A percentile compares a stretch with the other conserved stretches of the same genome.
phyloP scores from a whole-genome alignment of 2,797 vertebrate species.

The Pangasius sanitwongsei region DNA sequence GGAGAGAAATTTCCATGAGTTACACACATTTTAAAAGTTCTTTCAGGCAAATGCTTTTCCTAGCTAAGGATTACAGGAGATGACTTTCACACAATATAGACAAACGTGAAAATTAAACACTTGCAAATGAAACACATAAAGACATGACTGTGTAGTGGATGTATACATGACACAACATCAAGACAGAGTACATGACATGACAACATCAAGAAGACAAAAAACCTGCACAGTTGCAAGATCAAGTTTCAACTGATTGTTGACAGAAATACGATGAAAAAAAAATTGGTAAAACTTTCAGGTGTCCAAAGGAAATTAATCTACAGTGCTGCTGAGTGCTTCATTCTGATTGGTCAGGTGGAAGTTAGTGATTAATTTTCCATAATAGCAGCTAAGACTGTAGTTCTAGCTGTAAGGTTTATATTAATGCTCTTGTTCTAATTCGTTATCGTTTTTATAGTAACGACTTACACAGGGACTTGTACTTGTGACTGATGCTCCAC shows the following conservation, averaged over 20 bases:
- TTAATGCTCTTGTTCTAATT: not conserved
- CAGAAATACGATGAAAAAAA: not conserved
- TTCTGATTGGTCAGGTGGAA: not conserved
- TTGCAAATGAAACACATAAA: not conserved
- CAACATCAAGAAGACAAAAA: not conserved
- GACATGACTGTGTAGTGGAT: not conserved
- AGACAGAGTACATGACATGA: not conserved
- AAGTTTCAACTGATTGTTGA: not conserved
- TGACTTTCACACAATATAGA: not conserved
- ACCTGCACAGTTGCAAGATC: not conserved
- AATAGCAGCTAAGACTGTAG: not conserved
- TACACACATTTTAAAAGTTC: not conserved
- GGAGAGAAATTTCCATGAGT: not conserved
- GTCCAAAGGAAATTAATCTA: not conserved
- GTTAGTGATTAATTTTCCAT: not conserved
- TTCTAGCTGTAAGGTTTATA: not conserved
- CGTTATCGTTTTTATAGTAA: not conserved
- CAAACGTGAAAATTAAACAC: not conserved
- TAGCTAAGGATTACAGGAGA: not conserved
- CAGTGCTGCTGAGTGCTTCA: not conserved
- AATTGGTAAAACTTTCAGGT: not conserved
- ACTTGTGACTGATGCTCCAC: not conserved
- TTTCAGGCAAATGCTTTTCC: not conserved
- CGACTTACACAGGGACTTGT: not conserved
- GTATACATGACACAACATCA: not conserved